Evolutionary conservation across 2,797 vertebrate species (phyloP).

Genomic region (Ctenopoma multispine): DNA sequence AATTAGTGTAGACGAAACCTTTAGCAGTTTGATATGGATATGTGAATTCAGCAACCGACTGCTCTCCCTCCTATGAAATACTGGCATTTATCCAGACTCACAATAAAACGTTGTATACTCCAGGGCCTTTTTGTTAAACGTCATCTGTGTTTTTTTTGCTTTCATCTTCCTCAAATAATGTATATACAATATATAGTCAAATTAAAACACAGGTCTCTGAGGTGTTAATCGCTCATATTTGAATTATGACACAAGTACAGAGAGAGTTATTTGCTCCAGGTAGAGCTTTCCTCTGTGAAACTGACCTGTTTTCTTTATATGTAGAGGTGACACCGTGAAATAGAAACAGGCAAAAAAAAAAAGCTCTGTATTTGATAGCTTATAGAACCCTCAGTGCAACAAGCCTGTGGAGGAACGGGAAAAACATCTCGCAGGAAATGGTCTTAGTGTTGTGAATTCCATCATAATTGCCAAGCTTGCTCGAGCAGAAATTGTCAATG

Average conservation of each 20-base stretch:
- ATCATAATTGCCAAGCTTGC: constrained; percentile 43
- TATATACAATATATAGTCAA: constrained; percentile 17
- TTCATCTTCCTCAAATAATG: constrained; percentile 46
- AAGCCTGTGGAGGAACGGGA: constrained; percentile 20
- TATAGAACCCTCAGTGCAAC: constrained; percentile 52
- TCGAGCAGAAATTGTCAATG: constrained; percentile 24
- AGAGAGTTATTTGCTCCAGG: constrained; percentile 29
- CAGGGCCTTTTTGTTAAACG: constrained; percentile 29
- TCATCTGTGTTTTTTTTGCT: constrained; percentile 54
- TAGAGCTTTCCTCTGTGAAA: constrained; percentile 25
- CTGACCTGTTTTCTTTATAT: constrained; percentile 16
- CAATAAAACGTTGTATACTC: constrained; percentile 46
- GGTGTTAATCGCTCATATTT: constrained; percentile 29
- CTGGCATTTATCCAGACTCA: constrained; percentile 62
- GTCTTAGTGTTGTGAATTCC: constrained; percentile 31
- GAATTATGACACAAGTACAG: constrained; percentile 16
- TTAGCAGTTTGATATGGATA: constrained; percentile 65
- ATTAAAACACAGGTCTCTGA: constrained; percentile 49
- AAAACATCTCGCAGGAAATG: constrained; percentile 34
- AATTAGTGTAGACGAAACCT: constrained; percentile 48
- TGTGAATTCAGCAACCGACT: constrained; percentile 69
- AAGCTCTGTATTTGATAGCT: constrained; percentile 33
- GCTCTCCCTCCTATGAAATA: constrained; percentile 57
- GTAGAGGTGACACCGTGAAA: constrained; percentile 23
- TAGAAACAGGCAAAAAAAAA: background rate